phyloP scores from a whole-genome alignment of 2,888 invertebrate genomes.

The Xestia sexstrigata region DNA sequence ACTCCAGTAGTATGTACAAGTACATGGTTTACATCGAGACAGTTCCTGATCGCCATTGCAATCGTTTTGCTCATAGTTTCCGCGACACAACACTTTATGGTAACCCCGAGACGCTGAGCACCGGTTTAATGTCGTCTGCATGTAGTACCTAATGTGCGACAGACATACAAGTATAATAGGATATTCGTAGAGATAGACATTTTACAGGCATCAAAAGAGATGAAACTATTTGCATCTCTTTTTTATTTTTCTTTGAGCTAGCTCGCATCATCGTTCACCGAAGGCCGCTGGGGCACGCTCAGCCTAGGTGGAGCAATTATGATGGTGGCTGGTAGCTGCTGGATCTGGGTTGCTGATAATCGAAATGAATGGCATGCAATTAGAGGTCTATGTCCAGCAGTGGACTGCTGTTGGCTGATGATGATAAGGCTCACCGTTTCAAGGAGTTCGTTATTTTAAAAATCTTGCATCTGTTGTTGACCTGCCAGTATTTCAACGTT shows the following conservation, averaged over 20 bases:
- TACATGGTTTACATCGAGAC: conserved; percentile 42
- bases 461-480: neutral
- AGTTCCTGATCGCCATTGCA: conserved; percentile 33
- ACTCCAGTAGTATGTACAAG: conserved; percentile 16
- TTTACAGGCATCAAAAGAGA: conserved; percentile 16
- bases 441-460: neutral
- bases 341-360: neutral
- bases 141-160: conserved; percentile 49
- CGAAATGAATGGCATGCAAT: neutral
- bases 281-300: neutral
- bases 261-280: neutral
- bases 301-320: neutral
- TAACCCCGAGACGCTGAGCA: conserved; percentile 71
- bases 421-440: neutral
- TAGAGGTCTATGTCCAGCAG: too few species aligned
- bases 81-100: conserved; percentile 84
- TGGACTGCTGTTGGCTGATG: neutral
- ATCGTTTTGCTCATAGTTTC: conserved; percentile 76
- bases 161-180: conserved; percentile 16
- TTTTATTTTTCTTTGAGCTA: neutral
- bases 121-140: conserved; percentile 68
- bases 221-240: neutral
- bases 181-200: conserved; percentile 15
- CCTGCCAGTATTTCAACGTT: neutral
- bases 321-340: neutral